A percentile compares a stretch with the other conserved stretches of the same genome.
These are phyloP conservation scores for Sapayoa aenigma DNA, from an alignment of 2,113 vertebrate species.

Conservation along the genomic window DNA sequence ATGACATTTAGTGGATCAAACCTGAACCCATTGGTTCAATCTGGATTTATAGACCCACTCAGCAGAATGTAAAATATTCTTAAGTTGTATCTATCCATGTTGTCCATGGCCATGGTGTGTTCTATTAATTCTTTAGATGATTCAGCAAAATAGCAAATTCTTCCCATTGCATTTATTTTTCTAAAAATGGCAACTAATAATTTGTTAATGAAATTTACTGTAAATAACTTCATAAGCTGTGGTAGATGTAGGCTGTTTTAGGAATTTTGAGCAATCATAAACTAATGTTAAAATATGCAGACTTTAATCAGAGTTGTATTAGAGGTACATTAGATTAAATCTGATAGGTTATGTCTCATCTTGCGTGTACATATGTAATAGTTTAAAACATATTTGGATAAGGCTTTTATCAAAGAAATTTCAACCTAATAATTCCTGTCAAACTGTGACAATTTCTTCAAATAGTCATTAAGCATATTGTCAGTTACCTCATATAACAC, in stretches of 20 bases:
- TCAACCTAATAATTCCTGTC: neutral
- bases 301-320: neutral
- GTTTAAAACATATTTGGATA: neutral
- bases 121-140: neutral
- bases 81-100: neutral
- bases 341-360: neutral
- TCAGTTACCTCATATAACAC: neutral
- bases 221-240: neutral
- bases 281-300: neutral
- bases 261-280: neutral
- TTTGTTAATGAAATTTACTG: neutral
- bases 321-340: neutral
- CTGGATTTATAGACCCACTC: neutral
- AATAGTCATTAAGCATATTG: neutral
- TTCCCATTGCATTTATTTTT: neutral
- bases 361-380: neutral
- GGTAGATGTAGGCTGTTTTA: neutral
- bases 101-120: neutral
- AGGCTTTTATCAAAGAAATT: neutral
- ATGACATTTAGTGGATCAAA: neutral
- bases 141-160: neutral
- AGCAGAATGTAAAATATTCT: neutral
- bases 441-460: neutral
- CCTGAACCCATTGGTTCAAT: neutral
- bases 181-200: neutral